A percentile compares a stretch with the other conserved stretches of the same genome.
phyloP scores from a whole-genome alignment of 1,140 invertebrate species.

The Drosophila funebris region DNA sequence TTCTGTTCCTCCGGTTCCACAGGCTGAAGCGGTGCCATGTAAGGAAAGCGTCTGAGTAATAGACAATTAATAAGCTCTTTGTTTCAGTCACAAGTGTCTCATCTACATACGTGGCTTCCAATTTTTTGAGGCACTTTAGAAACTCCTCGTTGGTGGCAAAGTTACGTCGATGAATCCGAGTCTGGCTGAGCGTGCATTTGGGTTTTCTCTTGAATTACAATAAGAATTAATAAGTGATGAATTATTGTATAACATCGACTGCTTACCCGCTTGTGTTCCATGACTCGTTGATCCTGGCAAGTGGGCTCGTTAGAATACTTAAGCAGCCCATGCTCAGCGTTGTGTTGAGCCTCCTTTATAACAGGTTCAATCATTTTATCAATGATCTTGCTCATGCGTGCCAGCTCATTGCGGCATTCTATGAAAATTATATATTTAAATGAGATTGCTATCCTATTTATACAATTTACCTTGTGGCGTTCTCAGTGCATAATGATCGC shows the following conservation, averaged over 20 bases:
- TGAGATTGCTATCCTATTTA: neutral
- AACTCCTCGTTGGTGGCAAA: constrained; percentile 60
- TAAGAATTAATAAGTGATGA: neutral
- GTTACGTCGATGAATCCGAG: constrained; percentile 44
- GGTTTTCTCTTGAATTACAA: constrained; percentile 12
- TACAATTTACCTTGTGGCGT: constrained; percentile 63
- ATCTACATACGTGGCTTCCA: constrained; percentile 61
- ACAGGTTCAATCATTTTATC: constrained; percentile 70
- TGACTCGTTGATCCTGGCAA: constrained; percentile 7
- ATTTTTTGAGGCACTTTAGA: constrained; percentile 55
- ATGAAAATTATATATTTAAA: neutral
- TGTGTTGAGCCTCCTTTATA: constrained; percentile 43
- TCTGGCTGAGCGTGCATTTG: constrained; percentile 5
- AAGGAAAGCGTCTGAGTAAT: constrained; percentile 74
- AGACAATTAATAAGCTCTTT: neutral
- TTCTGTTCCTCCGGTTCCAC: constrained; percentile 85
- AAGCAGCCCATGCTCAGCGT: constrained; percentile 17
- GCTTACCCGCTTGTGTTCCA: neutral
- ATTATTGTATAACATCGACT: neutral
- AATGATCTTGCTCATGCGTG: constrained; percentile 75
- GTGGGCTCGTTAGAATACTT: neutral
- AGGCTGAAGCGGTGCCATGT: constrained; percentile 84
- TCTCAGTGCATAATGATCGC: constrained; percentile 73
- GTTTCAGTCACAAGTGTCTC: neutral
- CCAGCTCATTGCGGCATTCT: constrained; percentile 77